Conservation (phyloP, 1,140 invertebrate species). For the Sarcophaga bullata region DNA sequence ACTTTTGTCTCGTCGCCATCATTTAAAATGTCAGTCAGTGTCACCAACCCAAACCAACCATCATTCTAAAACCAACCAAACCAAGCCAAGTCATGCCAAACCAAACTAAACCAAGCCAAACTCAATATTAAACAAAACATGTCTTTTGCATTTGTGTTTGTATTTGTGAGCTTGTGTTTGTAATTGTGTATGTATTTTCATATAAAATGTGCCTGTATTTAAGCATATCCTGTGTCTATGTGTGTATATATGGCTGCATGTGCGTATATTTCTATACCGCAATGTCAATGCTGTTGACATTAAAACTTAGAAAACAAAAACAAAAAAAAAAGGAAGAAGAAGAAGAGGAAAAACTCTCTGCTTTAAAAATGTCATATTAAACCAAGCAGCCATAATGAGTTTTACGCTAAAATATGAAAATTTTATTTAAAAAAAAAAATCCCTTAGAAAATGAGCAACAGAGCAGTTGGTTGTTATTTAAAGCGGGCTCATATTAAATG, state of each 20-base stretch:
- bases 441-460: too few species aligned
- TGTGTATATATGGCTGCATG: background rate
- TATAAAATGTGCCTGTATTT: background rate
- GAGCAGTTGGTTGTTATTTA: too few species aligned
- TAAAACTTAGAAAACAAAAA: background rate
- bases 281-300: slow-evolving; percentile 15
- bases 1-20: background rate
- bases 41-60: too few species aligned
- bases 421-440: background rate
- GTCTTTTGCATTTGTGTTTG: too few species aligned
- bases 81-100: background rate
- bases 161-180: background rate
- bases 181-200: background rate
- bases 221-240: background rate
- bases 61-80: too few species aligned
- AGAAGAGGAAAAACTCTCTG: too few species aligned
- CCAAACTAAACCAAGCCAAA: background rate
- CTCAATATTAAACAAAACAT: background rate
- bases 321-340: too few species aligned
- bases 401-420: background rate
- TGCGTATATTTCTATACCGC: background rate
- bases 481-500: too few species aligned
- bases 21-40: background rate
- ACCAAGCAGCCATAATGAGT: too few species aligned
- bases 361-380: too few species aligned